A percentile compares a stretch with the other conserved stretches of the same genome.
phyloP scores from a whole-genome alignment of 1,140 invertebrate species.

The Goniozus legneri region DNA sequence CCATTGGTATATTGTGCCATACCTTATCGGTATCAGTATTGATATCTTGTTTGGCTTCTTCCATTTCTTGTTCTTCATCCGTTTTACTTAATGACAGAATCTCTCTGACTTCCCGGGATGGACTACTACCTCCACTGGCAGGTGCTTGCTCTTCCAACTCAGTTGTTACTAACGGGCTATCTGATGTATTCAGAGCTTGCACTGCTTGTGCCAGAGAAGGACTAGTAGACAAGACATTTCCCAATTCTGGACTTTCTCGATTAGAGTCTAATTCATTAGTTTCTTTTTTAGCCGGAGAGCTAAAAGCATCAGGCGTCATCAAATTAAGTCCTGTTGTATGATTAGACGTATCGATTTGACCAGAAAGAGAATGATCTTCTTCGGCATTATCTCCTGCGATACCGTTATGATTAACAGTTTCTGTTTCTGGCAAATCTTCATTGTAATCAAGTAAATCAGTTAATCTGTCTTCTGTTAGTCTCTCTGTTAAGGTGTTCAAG shows the following conservation, averaged over 20 bases:
- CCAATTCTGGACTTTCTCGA: constrained; percentile 37
- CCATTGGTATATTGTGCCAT: constrained; percentile 53
- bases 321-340: constrained; percentile 59
- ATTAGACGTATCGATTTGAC: constrained; percentile 35
- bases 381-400: constrained; percentile 53
- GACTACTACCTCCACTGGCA: constrained; percentile 73
- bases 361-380: constrained; percentile 46
- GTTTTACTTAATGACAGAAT: constrained; percentile 64
- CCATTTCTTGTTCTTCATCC: constrained; percentile 37
- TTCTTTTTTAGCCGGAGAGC: constrained; percentile 59
- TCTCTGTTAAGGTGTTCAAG: constrained; percentile 32
- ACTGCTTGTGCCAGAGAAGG: constrained; percentile 40
- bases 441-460: constrained; percentile 44
- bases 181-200: constrained; percentile 33
- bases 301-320: constrained; percentile 87
- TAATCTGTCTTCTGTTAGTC: no score
- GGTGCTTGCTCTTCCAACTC: constrained; percentile 46
- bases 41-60: constrained; percentile 27
- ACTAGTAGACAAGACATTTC: constrained; percentile 37
- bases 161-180: constrained; percentile 36
- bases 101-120: constrained; percentile 81
- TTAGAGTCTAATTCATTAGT: constrained; percentile 34
- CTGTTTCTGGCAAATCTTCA: constrained; percentile 38
- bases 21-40: constrained; percentile 28
- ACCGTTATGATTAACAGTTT: constrained; percentile 46